phyloP scores from a whole-genome alignment of 2,113 vertebrate species.

The Mohoua ochrocephala region DNA sequence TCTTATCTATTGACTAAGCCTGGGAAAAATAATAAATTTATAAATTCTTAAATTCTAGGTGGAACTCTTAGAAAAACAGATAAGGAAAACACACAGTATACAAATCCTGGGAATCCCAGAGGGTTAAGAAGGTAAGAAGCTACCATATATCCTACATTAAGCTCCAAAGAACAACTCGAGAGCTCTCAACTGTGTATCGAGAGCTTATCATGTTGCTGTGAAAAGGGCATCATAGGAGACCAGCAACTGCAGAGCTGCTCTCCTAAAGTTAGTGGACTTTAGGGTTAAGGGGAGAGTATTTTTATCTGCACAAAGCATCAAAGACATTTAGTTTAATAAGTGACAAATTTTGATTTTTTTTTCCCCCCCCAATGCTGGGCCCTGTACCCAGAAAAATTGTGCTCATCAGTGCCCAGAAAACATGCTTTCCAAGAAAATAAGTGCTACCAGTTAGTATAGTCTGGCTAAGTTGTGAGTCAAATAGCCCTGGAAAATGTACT shows the following conservation, averaged over 20 bases:
- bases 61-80: constrained; percentile 41
- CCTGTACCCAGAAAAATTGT: constrained; percentile 19
- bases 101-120: constrained; percentile 38
- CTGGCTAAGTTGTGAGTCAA: constrained; percentile 40
- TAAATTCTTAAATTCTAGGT: constrained; percentile 48
- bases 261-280: constrained; percentile 54
- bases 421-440: constrained; percentile 46
- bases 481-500: not conserved
- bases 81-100: constrained; percentile 23
- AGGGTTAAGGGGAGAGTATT: constrained; percentile 25
- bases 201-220: constrained; percentile 24
- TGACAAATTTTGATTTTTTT: not conserved
- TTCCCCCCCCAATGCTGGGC: not conserved
- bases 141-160: constrained; percentile 27
- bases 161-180: not conserved
- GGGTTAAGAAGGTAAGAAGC: constrained; percentile 10
- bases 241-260: constrained; percentile 19
- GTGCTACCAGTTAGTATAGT: constrained; percentile 6
- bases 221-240: constrained; percentile 43
- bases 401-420: constrained; percentile 30
- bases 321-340: constrained; percentile 51
- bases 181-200: constrained; percentile 21
- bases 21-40: constrained; percentile 48
- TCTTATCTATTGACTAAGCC: constrained; percentile 32
- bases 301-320: constrained; percentile 32